Base-by-base conservation (phyloP, 2,888 invertebrate species). In the Azorinus chamasolen region DNA sequence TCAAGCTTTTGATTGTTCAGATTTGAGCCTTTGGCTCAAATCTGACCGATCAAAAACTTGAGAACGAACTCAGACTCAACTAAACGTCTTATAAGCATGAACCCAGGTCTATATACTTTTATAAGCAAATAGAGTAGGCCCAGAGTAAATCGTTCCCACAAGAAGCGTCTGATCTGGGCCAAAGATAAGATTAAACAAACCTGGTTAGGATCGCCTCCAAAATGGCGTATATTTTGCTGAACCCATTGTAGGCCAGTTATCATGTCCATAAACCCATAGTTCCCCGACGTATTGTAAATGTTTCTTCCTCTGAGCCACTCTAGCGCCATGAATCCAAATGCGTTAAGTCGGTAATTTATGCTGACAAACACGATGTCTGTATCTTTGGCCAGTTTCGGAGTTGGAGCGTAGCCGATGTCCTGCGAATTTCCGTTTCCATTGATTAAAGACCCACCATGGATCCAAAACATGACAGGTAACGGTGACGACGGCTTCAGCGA, bases 301-400 rank as follows among this genome's bases (percentile, higher is more conserved):
- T 82, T 83, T 0, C 54, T 53, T 14, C 66, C 53, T 4, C 41
- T 22, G 2, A 76, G 50, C 62, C 48, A 62, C 20, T 90, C 88
- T 24, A 92, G 87, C 0, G 97, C 96, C 53, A 98, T 94, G 91
- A 97, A 98, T 2, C 98, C 98, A 69, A 95, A 93, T 0, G 94
- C 92, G 12, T 94, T 94, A 53, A 96, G 93, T 87, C 97, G 95
- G 93, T 97, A 97, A 90, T 97, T 97, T 2, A 97, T 97, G 74
- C 96, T 95, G 1, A 98, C 97, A 91, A 97, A 96, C 6, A 98
- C 95, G 2, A 96, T 96, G 90, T 97, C 96, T 72, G 96, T 95
- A 1, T 95, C 95, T 55, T 95, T 95, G 0, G 97, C 96, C 79
- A 97, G 95, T 50, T 96, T 94, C 0, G 96, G 95, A 0, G 96